These are phyloP conservation scores for Lucifuga dentata DNA, from an alignment of 2,113 vertebrate genomes.

Conservation along the genomic window DNA sequence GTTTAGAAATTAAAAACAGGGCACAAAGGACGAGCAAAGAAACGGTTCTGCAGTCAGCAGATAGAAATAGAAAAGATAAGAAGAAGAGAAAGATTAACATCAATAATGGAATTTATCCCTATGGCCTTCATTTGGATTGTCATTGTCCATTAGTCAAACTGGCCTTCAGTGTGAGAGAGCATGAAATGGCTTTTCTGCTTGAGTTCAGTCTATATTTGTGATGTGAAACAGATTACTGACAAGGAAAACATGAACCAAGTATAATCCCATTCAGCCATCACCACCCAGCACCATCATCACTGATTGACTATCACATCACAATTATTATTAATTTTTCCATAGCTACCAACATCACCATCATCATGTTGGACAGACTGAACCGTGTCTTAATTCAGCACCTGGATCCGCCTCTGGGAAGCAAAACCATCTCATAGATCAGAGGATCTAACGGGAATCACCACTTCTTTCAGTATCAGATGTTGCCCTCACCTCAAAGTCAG, in stretches of 20 bases:
- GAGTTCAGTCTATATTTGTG: slow-evolving; percentile 31
- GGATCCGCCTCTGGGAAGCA: no score
- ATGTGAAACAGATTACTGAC: slow-evolving; percentile 39
- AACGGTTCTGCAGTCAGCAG: slow-evolving; percentile 12
- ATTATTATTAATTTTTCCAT: no score
- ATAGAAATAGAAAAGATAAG: slow-evolving; percentile 5
- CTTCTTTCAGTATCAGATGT: slow-evolving; percentile 12
- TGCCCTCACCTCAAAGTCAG: slow-evolving; percentile 89
- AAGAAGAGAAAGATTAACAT: slow-evolving; percentile 29
- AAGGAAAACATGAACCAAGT: background rate
- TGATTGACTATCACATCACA: no score
- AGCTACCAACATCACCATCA: background rate
- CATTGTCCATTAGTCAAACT: slow-evolving; percentile 36
- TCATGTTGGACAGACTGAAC: background rate
- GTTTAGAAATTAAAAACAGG: slow-evolving; percentile 17
- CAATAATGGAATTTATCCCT: slow-evolving; percentile 21
- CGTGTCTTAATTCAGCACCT: no score
- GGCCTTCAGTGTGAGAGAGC: slow-evolving; percentile 42
- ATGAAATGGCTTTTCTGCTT: slow-evolving; percentile 19
- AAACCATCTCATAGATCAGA: no score
- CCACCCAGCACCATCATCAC: no score
- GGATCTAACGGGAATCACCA: no score
- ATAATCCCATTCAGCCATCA: slow-evolving; percentile 23
- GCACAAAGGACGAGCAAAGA: slow-evolving; percentile 1
- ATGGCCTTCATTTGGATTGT: slow-evolving; percentile 8